phyloP scores from a whole-genome alignment of 2,888 invertebrate species.

The Cryptophagus acutangulus region DNA sequence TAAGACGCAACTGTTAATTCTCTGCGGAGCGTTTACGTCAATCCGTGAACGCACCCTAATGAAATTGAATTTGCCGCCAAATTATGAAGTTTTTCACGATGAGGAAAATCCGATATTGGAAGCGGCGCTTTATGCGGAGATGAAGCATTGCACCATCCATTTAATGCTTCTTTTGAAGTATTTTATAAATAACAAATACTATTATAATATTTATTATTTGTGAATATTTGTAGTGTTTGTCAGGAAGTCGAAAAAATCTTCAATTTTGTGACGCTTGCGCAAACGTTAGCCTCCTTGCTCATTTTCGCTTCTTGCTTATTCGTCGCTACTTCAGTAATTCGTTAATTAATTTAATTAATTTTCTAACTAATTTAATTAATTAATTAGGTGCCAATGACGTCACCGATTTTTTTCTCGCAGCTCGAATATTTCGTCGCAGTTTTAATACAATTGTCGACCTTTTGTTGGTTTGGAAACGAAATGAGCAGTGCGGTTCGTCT shows the following conservation, averaged over 20 bases:
- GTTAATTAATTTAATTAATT: no score
- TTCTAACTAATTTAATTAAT: conserved; percentile 3
- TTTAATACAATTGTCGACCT: conserved; percentile 24
- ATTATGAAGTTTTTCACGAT: conserved; percentile 20
- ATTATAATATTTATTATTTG: no score
- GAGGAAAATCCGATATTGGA: conserved; percentile 20
- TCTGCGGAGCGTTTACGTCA: conserved; percentile 26
- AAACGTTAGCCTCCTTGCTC: conserved; percentile 30
- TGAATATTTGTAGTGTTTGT: conserved; percentile 27
- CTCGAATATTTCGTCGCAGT: conserved; percentile 26
- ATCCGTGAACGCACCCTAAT: conserved; percentile 24
- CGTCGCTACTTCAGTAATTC: conserved; percentile 27
- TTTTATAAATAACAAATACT: no score
- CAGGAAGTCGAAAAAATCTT: conserved; percentile 30
- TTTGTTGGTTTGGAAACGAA: conserved; percentile 32
- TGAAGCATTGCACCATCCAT: conserved; percentile 29
- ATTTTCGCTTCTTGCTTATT: conserved; percentile 33
- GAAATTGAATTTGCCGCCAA: conserved; percentile 16
- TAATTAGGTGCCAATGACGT: conserved; percentile 26
- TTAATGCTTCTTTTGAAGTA: conserved; percentile 28
- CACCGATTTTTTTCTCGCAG: conserved; percentile 29
- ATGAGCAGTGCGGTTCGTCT: conserved; percentile 30
- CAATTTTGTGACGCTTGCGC: conserved; percentile 29
- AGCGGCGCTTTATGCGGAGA: conserved; percentile 24
- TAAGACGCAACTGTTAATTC: conserved; percentile 29